Percentiles rank a stretch among this genome's conserved stretches.
Evolutionary conservation across 2,113 vertebrate species (phyloP).

Genomic region (Manacus vitellinus): DNA sequence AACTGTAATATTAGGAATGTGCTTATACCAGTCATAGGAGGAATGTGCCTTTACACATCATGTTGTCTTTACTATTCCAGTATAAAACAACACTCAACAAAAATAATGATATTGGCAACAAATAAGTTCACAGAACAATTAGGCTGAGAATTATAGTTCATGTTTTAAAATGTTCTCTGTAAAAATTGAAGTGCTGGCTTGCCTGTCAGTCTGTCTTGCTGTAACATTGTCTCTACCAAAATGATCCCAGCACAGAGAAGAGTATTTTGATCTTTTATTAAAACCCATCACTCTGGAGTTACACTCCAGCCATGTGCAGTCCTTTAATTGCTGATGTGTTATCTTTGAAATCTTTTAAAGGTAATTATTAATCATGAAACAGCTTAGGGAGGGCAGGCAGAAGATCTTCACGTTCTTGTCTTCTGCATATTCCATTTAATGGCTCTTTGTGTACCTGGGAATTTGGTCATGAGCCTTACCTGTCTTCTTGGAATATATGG

Average conservation of each 20-base stretch:
- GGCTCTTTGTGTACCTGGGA: background rate
- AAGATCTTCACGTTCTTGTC: background rate
- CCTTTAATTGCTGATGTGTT: background rate
- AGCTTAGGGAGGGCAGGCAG: background rate
- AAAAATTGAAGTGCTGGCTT: background rate
- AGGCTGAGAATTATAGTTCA: background rate
- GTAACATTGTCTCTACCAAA: background rate
- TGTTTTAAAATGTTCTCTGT: background rate
- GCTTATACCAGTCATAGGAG: background rate
- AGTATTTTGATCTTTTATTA: background rate
- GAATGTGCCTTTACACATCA: background rate
- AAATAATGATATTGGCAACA: background rate
- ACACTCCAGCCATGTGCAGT: background rate
- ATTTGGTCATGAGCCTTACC: background rate
- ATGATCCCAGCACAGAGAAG: background rate
- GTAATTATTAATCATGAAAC: background rate
- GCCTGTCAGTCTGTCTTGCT: background rate
- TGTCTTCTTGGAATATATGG: background rate
- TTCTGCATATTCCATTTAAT: background rate
- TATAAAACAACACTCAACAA: background rate
- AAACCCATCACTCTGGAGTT: background rate
- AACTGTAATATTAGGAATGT: background rate
- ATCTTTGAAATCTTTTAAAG: background rate
- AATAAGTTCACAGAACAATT: background rate
- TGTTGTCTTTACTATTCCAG: background rate